These are phyloP conservation scores for Henricia sp. DNA, from an alignment of 53 echinoderm and acorn worm species.

Conservation along the genomic window DNA sequence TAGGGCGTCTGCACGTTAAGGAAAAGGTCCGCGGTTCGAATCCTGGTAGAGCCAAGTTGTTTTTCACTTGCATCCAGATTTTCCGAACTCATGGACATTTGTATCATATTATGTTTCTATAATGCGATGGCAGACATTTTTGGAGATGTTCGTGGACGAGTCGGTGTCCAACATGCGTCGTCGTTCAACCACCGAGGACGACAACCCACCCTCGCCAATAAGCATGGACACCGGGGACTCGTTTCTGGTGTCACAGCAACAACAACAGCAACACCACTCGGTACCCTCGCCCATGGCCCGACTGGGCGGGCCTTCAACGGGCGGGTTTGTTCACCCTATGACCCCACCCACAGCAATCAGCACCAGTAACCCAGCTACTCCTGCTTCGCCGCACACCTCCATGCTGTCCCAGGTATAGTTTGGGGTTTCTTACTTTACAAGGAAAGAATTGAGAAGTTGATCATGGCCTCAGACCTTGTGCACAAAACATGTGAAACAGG, in stretches of 20 bases:
- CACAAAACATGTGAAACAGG: no score
- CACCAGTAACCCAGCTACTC: slow-evolving; percentile 91
- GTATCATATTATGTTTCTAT: no score
- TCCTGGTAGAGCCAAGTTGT: no score
- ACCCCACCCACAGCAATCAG: slow-evolving; percentile 72
- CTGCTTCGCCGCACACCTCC: slow-evolving; percentile 94
- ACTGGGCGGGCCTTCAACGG: slow-evolving; percentile 60
- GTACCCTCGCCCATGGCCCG: slow-evolving; percentile 84
- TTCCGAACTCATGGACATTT: no score
- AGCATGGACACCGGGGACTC: slow-evolving; percentile 76
- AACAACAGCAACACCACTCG: no score
- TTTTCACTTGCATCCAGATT: no score
- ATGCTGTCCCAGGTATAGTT: slow-evolving; percentile 69
- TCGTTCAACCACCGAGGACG: slow-evolving; percentile 80
- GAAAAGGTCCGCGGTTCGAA: no score
- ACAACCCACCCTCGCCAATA: slow-evolving; percentile 91
- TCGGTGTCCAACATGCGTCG: slow-evolving; percentile 71
- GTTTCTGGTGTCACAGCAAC: slow-evolving; percentile 62
- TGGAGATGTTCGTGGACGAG: slow-evolving; percentile 95
- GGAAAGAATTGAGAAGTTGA: no score
- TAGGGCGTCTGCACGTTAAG: no score
- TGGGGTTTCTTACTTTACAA: no score
- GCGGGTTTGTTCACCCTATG: slow-evolving; percentile 89
- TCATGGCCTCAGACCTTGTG: no score
- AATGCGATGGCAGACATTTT: slow-evolving; percentile 73